Conservation (phyloP, 2,797 vertebrate species). For the Nannoperca obscura region DNA sequence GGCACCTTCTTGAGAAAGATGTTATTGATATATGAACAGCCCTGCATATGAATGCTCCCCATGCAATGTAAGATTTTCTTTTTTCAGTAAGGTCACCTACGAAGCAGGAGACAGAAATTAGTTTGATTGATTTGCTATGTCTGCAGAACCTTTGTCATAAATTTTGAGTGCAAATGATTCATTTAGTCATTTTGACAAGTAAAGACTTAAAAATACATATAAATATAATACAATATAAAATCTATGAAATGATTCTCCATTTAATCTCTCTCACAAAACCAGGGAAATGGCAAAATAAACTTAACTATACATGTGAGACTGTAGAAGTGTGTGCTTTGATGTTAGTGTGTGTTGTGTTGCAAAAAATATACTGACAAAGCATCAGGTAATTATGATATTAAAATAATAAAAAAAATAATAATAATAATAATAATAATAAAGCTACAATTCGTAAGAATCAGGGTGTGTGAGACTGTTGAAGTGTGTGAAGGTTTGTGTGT, state of each 20-base stretch:
- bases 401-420: no score
- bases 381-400: no score
- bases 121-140: slow-evolving; percentile 51
- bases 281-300: no score
- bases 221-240: background rate
- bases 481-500: no score
- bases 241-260: background rate
- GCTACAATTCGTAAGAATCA: no score
- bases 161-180: background rate
- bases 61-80: slow-evolving; percentile 16
- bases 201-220: background rate
- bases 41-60: background rate
- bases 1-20: slow-evolving; percentile 20
- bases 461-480: no score
- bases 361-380: no score
- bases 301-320: no score
- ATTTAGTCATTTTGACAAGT: background rate
- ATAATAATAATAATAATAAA: no score
- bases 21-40: slow-evolving; percentile 31
- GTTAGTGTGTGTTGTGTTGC: no score
- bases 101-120: slow-evolving; percentile 5
- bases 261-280: no score
- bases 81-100: background rate
- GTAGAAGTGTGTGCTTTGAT: no score
- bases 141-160: slow-evolving; percentile 10